Base-by-base conservation (phyloP, 1,140 invertebrate species). In the Drosophila quadrilineata region DNA sequence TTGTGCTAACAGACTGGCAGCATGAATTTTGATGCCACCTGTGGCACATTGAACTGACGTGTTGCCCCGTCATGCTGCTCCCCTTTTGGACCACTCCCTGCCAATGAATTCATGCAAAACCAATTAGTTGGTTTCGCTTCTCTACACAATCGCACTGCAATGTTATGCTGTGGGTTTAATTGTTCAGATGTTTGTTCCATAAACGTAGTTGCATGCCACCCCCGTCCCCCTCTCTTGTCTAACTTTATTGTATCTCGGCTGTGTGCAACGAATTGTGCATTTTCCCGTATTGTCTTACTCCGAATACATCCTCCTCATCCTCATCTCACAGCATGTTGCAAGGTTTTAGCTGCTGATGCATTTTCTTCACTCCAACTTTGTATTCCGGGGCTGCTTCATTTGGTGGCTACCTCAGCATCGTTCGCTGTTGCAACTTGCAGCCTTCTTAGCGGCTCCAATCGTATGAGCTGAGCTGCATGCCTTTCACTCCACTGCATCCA, bases 41-140 rank as follows among this genome's bases (percentile, higher is more conserved):
- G 60, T 58, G 66, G 71, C 74, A 48, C 45, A 72, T 35, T 35
- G n/a, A n/a, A n/a, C n/a, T n/a, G n/a, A 31, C 26, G 16, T 31
- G 45, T 28, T 8, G n/a, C 35, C 26, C 8, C 40, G 6, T 16
- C 21, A 26, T 10, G 16, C 6, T 12, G 8, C 10, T 17, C 26
- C 38, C 36, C 24, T 6, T 28, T 38, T 9, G 10, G 29, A 6
- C 19, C 38, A 12, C 19, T 6, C 33, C 36, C 43, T 31, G 54
- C 40, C 52, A 57, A 49, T 56, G 38, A 54, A 38, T 69, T 82
- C 76, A 82, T 82, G 76, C 76, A 82, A 82, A 84, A 82, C 76
- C 76, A 84, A 82, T 82, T 82, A 82, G 76, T 62, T 76, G 59
- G 77, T 84, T 66, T 84, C 77, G 76, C 76, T 72, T 76, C 77